Evolutionary conservation across 2,888 invertebrate genomes (phyloP).

Genomic region (Tuberolachnus salignus): DNA sequence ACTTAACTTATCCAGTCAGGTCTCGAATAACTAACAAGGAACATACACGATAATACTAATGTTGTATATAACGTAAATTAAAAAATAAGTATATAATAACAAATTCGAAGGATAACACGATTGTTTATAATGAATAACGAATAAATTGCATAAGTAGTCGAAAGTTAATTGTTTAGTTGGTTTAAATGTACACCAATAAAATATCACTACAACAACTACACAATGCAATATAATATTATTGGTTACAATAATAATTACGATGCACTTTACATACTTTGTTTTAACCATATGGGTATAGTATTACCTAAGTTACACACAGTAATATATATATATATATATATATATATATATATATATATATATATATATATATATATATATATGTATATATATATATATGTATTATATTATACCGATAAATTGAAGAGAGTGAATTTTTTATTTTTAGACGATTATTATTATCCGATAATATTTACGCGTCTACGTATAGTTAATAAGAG

Average conservation of each 20-base stretch:
- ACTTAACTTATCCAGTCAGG: not conserved
- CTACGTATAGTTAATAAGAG: not conserved
- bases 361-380: too few species aligned
- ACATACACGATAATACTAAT: not conserved
- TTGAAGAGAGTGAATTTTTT: not conserved
- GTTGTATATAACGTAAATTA: not conserved
- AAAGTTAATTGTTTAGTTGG: not conserved
- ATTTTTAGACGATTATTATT: not conserved
- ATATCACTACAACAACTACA: not conserved
- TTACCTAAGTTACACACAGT: not conserved
- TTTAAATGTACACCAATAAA: not conserved
- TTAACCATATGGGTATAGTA: not conserved
- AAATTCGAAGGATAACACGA: not conserved
- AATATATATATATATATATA: too few species aligned
- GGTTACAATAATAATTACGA: not conserved
- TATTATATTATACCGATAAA: conserved; percentile 4
- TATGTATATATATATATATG: too few species aligned
- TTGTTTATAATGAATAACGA: not conserved
- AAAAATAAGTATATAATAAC: too few species aligned
- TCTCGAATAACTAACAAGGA: not conserved
- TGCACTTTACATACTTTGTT: not conserved
- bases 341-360: too few species aligned
- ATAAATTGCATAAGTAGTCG: not conserved
- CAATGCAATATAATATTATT: not conserved
- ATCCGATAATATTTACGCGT: not conserved